A percentile compares a stretch with the other conserved stretches of the same genome.
Conservation (phyloP, 2,888 invertebrate species). For the Heliconius ethilla region DNA sequence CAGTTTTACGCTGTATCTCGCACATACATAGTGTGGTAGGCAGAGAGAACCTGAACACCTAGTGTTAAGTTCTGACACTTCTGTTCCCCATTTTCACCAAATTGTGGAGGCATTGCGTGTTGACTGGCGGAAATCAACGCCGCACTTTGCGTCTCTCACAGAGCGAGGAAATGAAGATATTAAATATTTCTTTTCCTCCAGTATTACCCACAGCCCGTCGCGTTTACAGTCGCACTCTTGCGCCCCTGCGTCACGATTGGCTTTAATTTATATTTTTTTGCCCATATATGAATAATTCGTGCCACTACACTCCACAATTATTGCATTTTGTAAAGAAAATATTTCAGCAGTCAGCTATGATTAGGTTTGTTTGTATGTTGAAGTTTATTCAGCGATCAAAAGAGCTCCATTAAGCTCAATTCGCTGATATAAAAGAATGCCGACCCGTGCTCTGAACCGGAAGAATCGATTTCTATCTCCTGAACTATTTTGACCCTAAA, state of each 20-base stretch:
- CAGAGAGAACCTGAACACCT: background rate
- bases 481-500: conserved; percentile 39
- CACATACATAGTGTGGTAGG: background rate
- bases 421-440: conserved; percentile 42
- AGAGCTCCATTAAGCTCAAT: conserved; percentile 40
- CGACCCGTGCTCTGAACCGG: conserved; percentile 40
- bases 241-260: background rate
- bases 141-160: background rate
- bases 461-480: conserved; percentile 42
- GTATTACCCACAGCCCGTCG: background rate
- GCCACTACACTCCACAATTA: background rate
- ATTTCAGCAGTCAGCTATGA: conserved; percentile 22
- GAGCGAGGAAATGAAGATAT: background rate
- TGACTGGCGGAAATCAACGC: background rate
- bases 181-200: background rate
- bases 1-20: background rate
- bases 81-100: background rate
- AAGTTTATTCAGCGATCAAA: conserved; percentile 39
- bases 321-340: background rate
- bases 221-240: background rate
- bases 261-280: background rate
- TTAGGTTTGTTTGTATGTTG: conserved; percentile 35
- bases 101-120: background rate
- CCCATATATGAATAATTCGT: background rate
- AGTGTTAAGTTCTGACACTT: background rate